Conservation (phyloP, 2,113 vertebrate genomes). For the Cryptotis parvus region DNA sequence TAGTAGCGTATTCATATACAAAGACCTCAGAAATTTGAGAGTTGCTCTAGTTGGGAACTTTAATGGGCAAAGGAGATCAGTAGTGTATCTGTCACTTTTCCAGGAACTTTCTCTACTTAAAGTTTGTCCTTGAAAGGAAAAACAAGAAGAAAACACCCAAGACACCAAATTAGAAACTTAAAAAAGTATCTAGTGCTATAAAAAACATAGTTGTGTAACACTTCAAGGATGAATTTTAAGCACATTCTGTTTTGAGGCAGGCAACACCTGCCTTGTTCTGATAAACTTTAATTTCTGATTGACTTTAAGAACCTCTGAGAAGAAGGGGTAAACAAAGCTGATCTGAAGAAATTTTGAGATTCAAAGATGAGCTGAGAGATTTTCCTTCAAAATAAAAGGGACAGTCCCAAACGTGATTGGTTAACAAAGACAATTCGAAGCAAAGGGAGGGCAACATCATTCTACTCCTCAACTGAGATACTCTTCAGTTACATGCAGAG, state of each 20-base stretch:
- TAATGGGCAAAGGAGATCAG: conserved; percentile 4
- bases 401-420: not conserved
- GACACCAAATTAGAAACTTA: conserved; percentile 74
- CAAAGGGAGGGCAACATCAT: not conserved
- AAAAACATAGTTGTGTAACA: conserved; percentile 69
- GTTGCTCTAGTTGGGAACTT: conserved; percentile 18
- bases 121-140: conserved; percentile 70
- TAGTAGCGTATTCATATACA: not conserved
- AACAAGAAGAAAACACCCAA: conserved; percentile 72
- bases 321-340: conserved; percentile 53
- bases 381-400: conserved; percentile 31
- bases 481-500: not conserved
- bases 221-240: conserved; percentile 81
- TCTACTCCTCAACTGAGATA: not conserved
- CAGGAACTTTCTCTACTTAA: conserved; percentile 67
- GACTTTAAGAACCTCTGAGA: conserved; percentile 69
- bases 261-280: conserved; percentile 71
- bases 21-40: not conserved
- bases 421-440: conserved; percentile 8
- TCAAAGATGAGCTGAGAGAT: conserved; percentile 40
- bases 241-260: conserved; percentile 64
- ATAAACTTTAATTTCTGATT: conserved; percentile 77
- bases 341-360: conserved; percentile 40
- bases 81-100: conserved; percentile 12
- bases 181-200: conserved; percentile 61